These are phyloP conservation scores for Conomelus anceps DNA, from an alignment of 2,888 invertebrate species.

Conservation along the genomic window DNA sequence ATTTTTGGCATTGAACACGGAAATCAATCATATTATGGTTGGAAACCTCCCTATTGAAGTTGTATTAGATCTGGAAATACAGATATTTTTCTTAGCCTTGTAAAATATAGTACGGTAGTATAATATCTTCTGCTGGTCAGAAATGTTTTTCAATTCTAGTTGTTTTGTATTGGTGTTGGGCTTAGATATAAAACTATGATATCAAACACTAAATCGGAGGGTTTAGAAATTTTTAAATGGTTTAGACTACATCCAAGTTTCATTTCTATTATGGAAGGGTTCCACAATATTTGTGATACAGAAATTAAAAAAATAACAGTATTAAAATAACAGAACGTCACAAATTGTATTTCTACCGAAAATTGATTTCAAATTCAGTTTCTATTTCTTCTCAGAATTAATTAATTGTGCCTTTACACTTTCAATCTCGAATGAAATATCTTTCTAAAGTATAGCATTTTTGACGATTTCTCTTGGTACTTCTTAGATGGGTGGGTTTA, in stretches of 20 bases:
- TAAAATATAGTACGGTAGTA: neutral
- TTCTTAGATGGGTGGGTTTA: neutral
- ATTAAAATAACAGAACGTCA: neutral
- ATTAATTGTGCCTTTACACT: slow-evolving; percentile 10
- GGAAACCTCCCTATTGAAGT: no score
- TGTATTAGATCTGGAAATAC: no score
- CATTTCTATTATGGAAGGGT: no score
- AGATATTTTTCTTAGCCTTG: neutral
- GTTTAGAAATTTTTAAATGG: no score
- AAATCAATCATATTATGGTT: no score
- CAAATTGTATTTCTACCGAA: neutral
- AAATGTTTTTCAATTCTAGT: neutral
- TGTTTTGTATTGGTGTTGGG: no score
- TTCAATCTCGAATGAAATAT: neutral
- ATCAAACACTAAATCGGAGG: no score
- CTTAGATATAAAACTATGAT: no score
- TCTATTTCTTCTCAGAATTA: neutral
- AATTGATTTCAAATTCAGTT: neutral
- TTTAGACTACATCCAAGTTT: no score
- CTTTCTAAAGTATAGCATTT: neutral
- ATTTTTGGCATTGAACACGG: neutral
- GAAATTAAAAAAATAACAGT: no score
- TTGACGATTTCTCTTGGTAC: neutral
- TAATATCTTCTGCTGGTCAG: neutral
- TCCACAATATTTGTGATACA: no score